phyloP scores from a whole-genome alignment of 23 tunicate genomes.

The Phallusia fumigata region DNA sequence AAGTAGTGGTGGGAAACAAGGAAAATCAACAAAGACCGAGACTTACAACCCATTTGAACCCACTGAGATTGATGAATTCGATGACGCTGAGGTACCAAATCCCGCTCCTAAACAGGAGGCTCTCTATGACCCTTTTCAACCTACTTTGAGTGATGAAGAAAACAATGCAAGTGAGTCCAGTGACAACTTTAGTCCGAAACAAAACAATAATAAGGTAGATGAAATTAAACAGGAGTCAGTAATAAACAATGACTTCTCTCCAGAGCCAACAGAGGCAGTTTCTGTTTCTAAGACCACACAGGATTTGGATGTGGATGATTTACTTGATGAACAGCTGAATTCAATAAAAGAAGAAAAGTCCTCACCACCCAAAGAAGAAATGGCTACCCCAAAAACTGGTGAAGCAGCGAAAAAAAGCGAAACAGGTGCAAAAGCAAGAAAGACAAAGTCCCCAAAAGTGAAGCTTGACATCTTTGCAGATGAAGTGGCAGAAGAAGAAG shows the following conservation, averaged over 20 bases:
- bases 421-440: background rate
- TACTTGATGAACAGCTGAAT: background rate
- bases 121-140: conserved; percentile 86
- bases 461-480: conserved; percentile 62
- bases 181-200: too few species aligned
- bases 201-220: background rate
- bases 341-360: background rate
- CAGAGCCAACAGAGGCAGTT: background rate
- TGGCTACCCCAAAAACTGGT: background rate
- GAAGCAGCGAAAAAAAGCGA: background rate
- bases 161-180: conserved; percentile 12
- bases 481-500: conserved; percentile 18
- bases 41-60: conserved; percentile 58
- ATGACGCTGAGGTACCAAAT: background rate
- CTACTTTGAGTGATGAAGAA: conserved; percentile 82
- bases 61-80: conserved; percentile 33
- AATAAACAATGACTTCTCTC: background rate
- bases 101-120: conserved; percentile 6
- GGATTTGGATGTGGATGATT: conserved; percentile 21
- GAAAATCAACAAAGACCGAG: background rate
- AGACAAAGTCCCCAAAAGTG: background rate
- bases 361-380: background rate
- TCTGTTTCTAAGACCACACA: conserved; percentile 7
- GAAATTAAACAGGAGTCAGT: conserved; percentile 6
- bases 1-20: background rate